Evolutionary conservation across 2,888 invertebrate species (phyloP).

Genomic region (Ichneumoninae sp.): DNA sequence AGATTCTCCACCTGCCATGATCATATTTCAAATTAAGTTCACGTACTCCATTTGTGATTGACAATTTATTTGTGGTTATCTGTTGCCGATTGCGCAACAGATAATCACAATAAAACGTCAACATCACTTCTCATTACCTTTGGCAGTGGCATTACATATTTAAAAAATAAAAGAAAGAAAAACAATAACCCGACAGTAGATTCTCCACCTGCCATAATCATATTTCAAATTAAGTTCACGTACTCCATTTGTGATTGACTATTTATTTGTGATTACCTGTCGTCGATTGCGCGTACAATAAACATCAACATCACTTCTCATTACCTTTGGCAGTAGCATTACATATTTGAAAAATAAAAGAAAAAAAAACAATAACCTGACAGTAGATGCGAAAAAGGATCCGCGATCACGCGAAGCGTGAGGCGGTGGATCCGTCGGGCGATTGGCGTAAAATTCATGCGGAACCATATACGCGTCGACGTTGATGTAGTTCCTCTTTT

Average conservation of each 20-base stretch:
- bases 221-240: not conserved
- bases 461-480: constrained; percentile 53
- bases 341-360: not conserved
- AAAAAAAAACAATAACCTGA: not conserved
- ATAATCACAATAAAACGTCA: not conserved
- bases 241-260: not conserved
- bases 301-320: not conserved
- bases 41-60: not conserved
- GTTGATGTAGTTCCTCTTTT: constrained; percentile 68
- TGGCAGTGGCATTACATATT: not conserved
- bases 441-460: constrained; percentile 62
- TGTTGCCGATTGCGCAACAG: not conserved
- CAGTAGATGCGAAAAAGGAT: constrained; percentile 30
- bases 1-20: not conserved
- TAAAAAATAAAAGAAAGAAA: not conserved
- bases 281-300: not conserved
- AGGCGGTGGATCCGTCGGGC: constrained; percentile 26
- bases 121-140: not conserved
- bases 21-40: not conserved
- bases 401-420: constrained; percentile 41
- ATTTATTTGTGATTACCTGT: not conserved
- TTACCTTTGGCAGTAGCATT: not conserved
- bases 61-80: not conserved
- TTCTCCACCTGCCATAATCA: not conserved
- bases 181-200: not conserved